phyloP scores from a whole-genome alignment of 2,113 vertebrate species.

The Mormoops blainvillei region DNA sequence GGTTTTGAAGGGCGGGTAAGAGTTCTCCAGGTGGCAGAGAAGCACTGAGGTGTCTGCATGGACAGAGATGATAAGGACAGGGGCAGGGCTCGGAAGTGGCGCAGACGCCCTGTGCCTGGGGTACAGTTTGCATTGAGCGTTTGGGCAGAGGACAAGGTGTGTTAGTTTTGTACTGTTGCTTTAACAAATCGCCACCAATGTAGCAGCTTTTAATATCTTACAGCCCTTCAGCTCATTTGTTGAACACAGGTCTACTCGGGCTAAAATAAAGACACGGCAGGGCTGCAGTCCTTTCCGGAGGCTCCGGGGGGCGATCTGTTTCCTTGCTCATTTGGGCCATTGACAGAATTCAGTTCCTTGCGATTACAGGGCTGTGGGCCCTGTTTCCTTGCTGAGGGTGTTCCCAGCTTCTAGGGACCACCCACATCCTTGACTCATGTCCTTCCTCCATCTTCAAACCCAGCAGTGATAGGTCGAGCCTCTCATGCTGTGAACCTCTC shows the following conservation, averaged over 20 bases:
- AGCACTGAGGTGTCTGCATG: not conserved
- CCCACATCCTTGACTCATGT: not conserved
- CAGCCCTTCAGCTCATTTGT: accelerated
- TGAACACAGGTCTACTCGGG: accelerated
- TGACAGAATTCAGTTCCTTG: not conserved
- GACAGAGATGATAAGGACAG: not conserved
- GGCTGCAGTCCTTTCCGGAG: no score
- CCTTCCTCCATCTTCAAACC: not conserved
- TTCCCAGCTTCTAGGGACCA: not conserved
- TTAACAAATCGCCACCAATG: not conserved
- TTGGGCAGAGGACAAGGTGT: not conserved
- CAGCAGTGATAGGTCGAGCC: accelerated
- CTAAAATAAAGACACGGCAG: not conserved
- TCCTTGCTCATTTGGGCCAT: not conserved
- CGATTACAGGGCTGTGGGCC: not conserved
- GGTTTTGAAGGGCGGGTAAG: not conserved
- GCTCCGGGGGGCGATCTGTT: no score
- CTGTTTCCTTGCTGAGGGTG: not conserved
- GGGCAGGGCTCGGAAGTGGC: not conserved
- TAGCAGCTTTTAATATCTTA: no score
- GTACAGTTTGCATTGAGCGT: not conserved
- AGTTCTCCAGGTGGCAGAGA: not conserved
- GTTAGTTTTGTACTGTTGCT: not conserved
- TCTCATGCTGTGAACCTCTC: not conserved
- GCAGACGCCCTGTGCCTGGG: no score